Conservation (phyloP, 1,140 invertebrate species). For the Nomia melanderi region DNA sequence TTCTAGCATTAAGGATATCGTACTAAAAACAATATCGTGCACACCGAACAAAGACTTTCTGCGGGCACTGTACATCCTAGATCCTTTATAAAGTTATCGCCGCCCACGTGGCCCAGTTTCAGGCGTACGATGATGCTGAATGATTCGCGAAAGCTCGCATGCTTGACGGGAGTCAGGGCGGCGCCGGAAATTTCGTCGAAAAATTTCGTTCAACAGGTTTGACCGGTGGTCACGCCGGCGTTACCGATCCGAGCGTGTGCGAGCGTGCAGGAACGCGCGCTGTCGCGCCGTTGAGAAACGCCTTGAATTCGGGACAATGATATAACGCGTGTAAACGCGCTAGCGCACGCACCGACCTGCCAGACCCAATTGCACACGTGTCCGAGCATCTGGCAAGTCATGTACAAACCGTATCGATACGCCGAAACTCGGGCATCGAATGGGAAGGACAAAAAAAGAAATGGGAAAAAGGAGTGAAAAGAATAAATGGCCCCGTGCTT, state of each 20-base stretch:
- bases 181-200: slow-evolving; percentile 53
- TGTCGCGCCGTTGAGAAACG: slow-evolving; percentile 18
- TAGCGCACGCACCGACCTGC: no score
- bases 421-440: background rate
- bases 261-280: slow-evolving; percentile 17
- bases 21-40: no score
- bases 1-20: no score
- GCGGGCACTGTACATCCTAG: background rate
- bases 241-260: slow-evolving; percentile 18
- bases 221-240: slow-evolving; percentile 35
- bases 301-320: slow-evolving; percentile 57
- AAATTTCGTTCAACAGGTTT: slow-evolving; percentile 58
- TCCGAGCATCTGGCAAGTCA: slow-evolving; percentile 11
- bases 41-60: no score
- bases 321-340: slow-evolving; percentile 28
- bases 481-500: no score
- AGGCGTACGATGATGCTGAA: background rate
- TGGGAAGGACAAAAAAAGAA: no score
- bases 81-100: background rate
- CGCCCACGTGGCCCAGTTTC: background rate
- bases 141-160: slow-evolving; percentile 33
- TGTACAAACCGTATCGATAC: background rate
- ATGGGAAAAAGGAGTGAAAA: background rate
- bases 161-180: slow-evolving; percentile 54
- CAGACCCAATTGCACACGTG: slow-evolving; percentile 8